These are phyloP conservation scores for Atta texana DNA, from an alignment of 1,140 invertebrate genomes.

Conservation along the genomic window DNA sequence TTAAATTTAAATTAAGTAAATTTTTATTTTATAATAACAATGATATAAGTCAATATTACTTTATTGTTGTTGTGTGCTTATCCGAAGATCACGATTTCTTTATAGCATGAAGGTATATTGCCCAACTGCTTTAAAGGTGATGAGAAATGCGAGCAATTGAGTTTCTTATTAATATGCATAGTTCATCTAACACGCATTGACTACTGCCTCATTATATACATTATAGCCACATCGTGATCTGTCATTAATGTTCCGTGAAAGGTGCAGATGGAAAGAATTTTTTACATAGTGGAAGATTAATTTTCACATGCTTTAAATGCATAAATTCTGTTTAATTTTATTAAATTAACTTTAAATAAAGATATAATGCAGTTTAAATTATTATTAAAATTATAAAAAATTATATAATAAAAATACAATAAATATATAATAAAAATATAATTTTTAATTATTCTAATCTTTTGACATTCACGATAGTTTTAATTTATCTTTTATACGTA, in stretches of 20 bases:
- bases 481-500: not conserved
- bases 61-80: not conserved
- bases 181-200: conserved; percentile 17
- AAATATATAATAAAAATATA: not conserved
- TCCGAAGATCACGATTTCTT: not conserved
- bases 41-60: not conserved
- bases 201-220: conserved; percentile 21
- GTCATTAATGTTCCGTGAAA: conserved; percentile 39
- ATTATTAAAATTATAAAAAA: not conserved
- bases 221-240: conserved; percentile 16
- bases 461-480: not conserved
- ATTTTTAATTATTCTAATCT: not conserved
- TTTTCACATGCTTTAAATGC: not conserved
- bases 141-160: conserved; percentile 6
- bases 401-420: not conserved
- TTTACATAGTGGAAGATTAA: conserved; percentile 12
- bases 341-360: conserved; percentile 13
- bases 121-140: not conserved
- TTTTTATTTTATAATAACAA: conserved; percentile 12
- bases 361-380: not conserved
- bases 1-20: not conserved
- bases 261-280: not conserved
- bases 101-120: not conserved
- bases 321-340: not conserved
- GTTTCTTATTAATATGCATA: conserved; percentile 18